phyloP scores from a whole-genome alignment of 2,797 vertebrate species.

The Dipus sagitta region DNA sequence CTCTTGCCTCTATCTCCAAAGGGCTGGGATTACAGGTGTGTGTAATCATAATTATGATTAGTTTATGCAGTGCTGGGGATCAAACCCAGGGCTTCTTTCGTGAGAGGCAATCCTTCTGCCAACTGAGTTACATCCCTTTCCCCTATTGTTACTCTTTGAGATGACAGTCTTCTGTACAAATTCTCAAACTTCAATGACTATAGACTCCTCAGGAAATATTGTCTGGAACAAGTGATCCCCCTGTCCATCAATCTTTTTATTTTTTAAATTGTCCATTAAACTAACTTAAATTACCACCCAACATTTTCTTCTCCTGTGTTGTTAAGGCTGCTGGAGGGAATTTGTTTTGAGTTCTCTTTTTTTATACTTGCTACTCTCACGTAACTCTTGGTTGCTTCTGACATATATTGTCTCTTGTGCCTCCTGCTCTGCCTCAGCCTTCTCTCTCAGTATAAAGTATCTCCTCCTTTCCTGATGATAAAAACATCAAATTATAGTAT shows the following conservation, averaged over 20 bases:
- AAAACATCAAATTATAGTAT: neutral
- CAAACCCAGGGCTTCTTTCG: too few species aligned
- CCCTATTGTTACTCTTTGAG: neutral
- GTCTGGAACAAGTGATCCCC: neutral
- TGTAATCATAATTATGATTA: too few species aligned
- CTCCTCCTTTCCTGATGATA: neutral
- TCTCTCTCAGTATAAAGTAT: neutral
- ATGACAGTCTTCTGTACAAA: neutral
- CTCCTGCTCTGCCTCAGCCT: neutral
- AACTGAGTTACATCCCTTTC: too few species aligned
- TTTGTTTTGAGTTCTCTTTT: neutral
- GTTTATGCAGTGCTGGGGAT: too few species aligned
- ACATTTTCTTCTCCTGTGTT: neutral
- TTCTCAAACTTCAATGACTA: constrained; percentile 21
- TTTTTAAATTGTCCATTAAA: neutral
- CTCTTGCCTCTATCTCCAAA: too few species aligned
- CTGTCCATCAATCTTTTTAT: neutral
- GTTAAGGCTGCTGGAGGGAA: neutral
- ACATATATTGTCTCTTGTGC: neutral
- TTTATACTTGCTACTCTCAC: neutral
- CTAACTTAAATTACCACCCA: neutral
- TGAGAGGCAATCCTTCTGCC: too few species aligned
- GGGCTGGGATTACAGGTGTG: too few species aligned
- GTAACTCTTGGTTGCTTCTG: neutral
- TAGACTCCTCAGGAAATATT: constrained; percentile 2